Evolutionary conservation across 2,888 invertebrate species (phyloP).

Genomic region (Drymonia ruficornis): DNA sequence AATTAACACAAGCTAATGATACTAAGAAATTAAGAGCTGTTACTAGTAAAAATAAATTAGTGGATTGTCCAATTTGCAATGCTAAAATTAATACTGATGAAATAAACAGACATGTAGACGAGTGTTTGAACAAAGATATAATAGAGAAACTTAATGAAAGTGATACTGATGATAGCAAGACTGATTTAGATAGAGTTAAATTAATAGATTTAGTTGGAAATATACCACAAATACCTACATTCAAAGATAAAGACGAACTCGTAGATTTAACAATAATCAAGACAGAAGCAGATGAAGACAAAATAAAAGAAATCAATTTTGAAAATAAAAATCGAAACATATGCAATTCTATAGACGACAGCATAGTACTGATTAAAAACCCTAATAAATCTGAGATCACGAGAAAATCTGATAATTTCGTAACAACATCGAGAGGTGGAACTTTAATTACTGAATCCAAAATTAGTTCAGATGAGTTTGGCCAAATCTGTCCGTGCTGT

Average conservation of each 20-base stretch:
- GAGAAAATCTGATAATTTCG: constrained; percentile 18
- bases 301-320: constrained; percentile 1
- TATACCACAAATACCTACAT: constrained; percentile 13
- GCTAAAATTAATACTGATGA: constrained; percentile 49
- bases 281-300: constrained; percentile 12
- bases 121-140: constrained; percentile 72
- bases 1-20: constrained; percentile 47
- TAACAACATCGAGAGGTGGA: constrained; percentile 21
- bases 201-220: constrained; percentile 5
- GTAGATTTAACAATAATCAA: constrained; percentile 16
- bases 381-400: constrained; percentile 5
- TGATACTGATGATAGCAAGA: constrained; percentile 5
- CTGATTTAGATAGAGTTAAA: constrained; percentile 6
- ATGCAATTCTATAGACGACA: not conserved
- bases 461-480: constrained; percentile 31
- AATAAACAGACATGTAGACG: constrained; percentile 77
- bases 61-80: constrained; percentile 81
- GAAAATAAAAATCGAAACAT: not conserved
- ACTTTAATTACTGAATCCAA: constrained; percentile 25
- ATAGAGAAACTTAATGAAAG: constrained; percentile 54
- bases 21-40: constrained; percentile 53
- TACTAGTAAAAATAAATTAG: constrained; percentile 37
- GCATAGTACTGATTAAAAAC: not conserved
- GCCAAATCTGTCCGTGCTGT: constrained; percentile 76
- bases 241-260: constrained; percentile 10